Percentiles rank a stretch among this genome's conserved stretches.
phyloP scores from a whole-genome alignment of 2,888 invertebrate genomes.

The Andrena haemorrhoa region DNA sequence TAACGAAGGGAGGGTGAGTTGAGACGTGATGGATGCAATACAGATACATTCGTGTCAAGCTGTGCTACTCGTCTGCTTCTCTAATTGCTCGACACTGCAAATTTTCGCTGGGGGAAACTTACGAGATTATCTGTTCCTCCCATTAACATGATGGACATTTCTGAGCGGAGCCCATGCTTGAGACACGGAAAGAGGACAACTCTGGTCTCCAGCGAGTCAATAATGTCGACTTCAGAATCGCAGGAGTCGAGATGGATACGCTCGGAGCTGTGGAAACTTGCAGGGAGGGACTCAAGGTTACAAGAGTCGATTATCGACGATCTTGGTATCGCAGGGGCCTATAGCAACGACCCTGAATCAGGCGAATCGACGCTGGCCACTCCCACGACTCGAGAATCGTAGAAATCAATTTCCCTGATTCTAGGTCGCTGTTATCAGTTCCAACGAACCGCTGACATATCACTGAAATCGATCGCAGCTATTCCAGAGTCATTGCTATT shows the following conservation, averaged over 20 bases:
- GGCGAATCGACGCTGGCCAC: background rate
- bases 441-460: background rate
- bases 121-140: background rate
- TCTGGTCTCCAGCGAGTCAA: background rate
- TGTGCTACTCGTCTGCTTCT: background rate
- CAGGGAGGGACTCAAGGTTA: conserved; percentile 4
- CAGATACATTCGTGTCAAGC: background rate
- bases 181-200: background rate
- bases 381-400: background rate
- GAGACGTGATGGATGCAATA: background rate
- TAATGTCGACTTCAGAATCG: background rate
- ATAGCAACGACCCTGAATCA: conserved; percentile 16
- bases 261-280: background rate
- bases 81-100: background rate
- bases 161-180: background rate
- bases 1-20: background rate
- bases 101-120: background rate
- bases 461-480: background rate
- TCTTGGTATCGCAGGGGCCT: conserved; percentile 5
- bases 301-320: conserved; percentile 10
- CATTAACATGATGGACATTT: background rate
- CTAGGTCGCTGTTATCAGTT: conserved; percentile 13
- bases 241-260: background rate
- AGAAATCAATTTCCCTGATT: conserved; percentile 2
- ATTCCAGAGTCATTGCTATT: too few species aligned